A percentile compares a stretch with the other conserved stretches of the same genome.
Evolutionary conservation across 2,113 vertebrate genomes (phyloP).

Genomic region (Vulpes vulpes): DNA sequence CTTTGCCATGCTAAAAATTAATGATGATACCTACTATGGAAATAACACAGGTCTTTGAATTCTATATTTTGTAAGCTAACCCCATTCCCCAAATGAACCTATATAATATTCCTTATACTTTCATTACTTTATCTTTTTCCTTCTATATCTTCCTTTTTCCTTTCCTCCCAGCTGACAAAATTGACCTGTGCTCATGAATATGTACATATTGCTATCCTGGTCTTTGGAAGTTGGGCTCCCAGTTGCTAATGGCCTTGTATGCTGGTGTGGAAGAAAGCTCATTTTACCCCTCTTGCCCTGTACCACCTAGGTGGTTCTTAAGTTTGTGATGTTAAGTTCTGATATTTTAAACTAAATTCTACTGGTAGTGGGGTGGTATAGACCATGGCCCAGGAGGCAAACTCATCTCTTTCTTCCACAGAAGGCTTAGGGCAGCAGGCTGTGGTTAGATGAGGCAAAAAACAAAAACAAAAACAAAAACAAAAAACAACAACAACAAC

Average conservation of each 20-base stretch:
- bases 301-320: neutral
- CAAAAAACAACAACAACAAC: no score
- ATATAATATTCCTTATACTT: neutral
- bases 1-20: neutral
- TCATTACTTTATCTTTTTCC: neutral
- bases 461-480: neutral
- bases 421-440: neutral
- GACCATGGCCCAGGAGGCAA: neutral
- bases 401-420: neutral
- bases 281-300: neutral
- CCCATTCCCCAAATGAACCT: neutral
- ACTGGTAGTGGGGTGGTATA: neutral
- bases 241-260: neutral
- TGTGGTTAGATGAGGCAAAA: neutral
- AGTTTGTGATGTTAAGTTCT: neutral
- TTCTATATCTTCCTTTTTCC: neutral
- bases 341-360: conserved; percentile 26
- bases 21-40: neutral
- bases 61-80: neutral
- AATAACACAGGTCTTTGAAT: neutral
- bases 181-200: neutral
- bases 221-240: neutral
- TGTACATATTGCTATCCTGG: neutral
- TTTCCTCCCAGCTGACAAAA: neutral
- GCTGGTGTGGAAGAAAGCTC: neutral